Conservation (phyloP, 1,140 invertebrate species). For the Lucilia cuprina region DNA sequence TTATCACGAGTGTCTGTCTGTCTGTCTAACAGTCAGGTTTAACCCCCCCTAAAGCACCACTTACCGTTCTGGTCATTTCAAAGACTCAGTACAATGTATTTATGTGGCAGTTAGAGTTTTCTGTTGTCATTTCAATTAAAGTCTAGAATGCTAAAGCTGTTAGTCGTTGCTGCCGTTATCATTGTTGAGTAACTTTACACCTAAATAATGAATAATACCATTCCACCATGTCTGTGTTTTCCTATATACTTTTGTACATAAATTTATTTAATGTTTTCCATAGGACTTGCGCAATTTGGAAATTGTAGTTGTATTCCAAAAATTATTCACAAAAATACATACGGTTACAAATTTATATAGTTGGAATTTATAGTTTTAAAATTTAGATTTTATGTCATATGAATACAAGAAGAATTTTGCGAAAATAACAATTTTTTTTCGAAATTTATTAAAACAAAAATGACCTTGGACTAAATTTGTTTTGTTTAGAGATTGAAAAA, state of each 20-base stretch:
- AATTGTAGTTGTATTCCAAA: background rate
- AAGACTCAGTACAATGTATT: background rate
- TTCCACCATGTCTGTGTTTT: background rate
- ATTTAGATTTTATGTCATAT: background rate
- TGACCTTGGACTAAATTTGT: background rate
- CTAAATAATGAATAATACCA: background rate
- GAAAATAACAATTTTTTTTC: background rate
- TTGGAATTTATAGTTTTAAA: background rate
- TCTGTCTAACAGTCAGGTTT: too few relatives aligned
- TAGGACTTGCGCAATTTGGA: background rate
- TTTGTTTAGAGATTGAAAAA: background rate
- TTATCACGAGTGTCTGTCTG: background rate
- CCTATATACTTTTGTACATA: background rate
- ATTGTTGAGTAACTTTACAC: conserved; percentile 4
- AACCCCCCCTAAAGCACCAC: background rate
- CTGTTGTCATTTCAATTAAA: background rate
- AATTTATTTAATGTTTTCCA: background rate
- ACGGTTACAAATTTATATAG: background rate
- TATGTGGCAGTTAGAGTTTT: too few relatives aligned
- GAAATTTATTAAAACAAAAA: background rate
- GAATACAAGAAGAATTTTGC: background rate
- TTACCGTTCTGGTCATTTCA: background rate
- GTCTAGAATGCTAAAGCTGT: background rate
- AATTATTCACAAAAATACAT: background rate
- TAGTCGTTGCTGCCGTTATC: background rate